Evolutionary conservation across 2,113 vertebrate species (phyloP).

Genomic region (Alethe diademata): DNA sequence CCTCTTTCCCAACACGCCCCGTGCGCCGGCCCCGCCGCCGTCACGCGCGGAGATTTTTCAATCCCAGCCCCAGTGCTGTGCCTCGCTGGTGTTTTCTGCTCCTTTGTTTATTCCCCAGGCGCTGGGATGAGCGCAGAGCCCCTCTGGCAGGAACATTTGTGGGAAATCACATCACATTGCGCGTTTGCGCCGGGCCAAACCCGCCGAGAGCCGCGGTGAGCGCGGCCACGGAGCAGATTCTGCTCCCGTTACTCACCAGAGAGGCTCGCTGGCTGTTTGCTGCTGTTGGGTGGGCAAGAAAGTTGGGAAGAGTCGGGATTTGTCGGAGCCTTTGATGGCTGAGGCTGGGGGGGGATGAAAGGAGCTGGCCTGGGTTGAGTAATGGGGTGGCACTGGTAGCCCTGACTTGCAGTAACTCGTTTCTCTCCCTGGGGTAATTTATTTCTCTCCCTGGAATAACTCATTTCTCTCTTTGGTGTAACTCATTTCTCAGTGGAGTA

Average conservation of each 20-base stretch:
- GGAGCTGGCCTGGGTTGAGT: background rate
- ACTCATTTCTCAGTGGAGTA: too few species aligned
- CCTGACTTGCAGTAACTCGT: rapidly evolving
- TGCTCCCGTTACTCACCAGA: conserved; percentile 4
- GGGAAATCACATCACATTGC: conserved; percentile 15
- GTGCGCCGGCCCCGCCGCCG: background rate
- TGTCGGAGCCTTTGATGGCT: background rate
- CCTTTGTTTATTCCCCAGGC: conserved; percentile 32
- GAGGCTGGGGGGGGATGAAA: background rate
- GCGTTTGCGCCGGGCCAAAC: background rate
- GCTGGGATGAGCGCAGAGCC: background rate
- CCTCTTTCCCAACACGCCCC: background rate
- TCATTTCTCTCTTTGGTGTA: too few species aligned
- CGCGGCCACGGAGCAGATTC: background rate
- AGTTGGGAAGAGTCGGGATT: background rate
- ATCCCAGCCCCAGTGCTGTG: background rate
- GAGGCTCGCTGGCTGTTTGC: background rate
- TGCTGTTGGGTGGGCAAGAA: conserved; percentile 21
- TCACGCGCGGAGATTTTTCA: background rate
- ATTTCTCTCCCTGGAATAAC: background rate
- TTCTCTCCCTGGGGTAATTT: background rate
- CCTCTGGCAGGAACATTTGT: conserved; percentile 48
- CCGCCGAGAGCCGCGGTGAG: background rate
- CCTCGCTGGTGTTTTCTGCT: background rate
- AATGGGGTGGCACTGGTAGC: background rate